Percentiles rank a stretch among this genome's conserved stretches.
phyloP scores from a whole-genome alignment of 2,888 invertebrate genomes.

The Odontomyia ornata region DNA sequence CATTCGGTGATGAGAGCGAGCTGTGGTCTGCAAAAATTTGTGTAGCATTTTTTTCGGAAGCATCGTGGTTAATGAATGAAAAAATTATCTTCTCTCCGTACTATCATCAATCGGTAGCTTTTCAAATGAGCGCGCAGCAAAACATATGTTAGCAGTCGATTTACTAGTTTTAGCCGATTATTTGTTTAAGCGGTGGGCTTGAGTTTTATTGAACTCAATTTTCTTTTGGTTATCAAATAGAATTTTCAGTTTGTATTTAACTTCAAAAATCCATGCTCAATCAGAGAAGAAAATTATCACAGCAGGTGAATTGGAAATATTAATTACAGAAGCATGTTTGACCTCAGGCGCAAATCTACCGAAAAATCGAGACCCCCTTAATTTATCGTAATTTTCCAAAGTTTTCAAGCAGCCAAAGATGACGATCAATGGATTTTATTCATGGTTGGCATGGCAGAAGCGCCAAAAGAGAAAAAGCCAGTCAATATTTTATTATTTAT shows the following conservation, averaged over 20 bases:
- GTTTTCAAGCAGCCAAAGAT: not conserved
- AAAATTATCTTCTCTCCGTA: not conserved
- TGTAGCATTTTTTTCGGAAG: conserved; percentile 21
- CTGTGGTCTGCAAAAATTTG: conserved; percentile 16
- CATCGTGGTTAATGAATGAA: conserved; percentile 18
- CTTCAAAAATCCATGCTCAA: too few relatives aligned
- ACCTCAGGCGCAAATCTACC: too few relatives aligned
- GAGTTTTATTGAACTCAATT: too few relatives aligned
- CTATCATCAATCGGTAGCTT: not conserved
- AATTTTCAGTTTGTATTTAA: too few relatives aligned
- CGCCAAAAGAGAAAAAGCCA: conserved; percentile 20
- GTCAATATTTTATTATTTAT: conserved; percentile 15
- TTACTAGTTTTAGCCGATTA: too few relatives aligned
- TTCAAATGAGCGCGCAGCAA: too few relatives aligned
- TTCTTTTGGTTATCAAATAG: too few relatives aligned
- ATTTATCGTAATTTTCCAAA: not conserved
- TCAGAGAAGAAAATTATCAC: too few relatives aligned
- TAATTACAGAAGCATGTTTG: too few relatives aligned
- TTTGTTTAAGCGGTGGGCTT: too few relatives aligned
- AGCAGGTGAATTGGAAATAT: too few relatives aligned
- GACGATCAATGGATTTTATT: conserved; percentile 18
- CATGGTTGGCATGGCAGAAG: conserved; percentile 12
- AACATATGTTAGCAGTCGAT: too few relatives aligned
- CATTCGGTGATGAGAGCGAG: not conserved
- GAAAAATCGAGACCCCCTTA: not conserved